Evolutionary conservation across 1,140 invertebrate genomes (phyloP), one percentile per base, ranked within the genome.

Genomic region (Aphelenchoides besseyi): DNA sequence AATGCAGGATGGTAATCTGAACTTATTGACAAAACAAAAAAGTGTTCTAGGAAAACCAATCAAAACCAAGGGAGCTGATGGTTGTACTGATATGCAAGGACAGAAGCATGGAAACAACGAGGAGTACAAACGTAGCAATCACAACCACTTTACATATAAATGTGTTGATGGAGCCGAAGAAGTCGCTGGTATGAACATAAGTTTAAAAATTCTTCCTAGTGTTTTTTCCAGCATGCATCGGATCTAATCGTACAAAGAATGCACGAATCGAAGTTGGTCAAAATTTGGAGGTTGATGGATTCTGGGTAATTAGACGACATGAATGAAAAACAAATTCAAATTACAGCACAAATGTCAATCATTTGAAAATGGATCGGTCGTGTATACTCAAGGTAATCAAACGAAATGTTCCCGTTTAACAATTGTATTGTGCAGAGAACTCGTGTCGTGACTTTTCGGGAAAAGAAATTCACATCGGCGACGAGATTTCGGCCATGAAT

Each of bases 391-490:
- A 71, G 76, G 76, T 76, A 26, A 23, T 12, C 8, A 23, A 16
- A 1, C 28, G 26, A 69, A n/a, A 28, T 69, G 30, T 29, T 8
- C 23, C 3, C 12, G 12, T 12, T 8, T 1, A 26, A 41, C 69
- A 33, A 5, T 28, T 26, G 35, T 29, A 16, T 32, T 29, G 36
- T 74, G 26, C 32, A 77, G 76, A 72, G 52, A 54, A 36, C 18
- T 53, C 67, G n/a, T 78, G 76, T 33, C 36, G 41, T 18, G 36
- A 72, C 28, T 69, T 57, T 2, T 28, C 28, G 26, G 71, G 67
- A 1, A 82, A 79, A 41, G 76, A 82, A 37, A 79, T 75, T 48
- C 76, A 73, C 23, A 67, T 79, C 1, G 78, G 80, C 9, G 78
- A 79, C 28, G 80, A 79, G 71, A 53, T 79, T 52, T 5, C 41